A percentile compares a stretch with the other conserved stretches of the same genome.
Evolutionary conservation across 2,113 vertebrate species (phyloP).

Genomic region (Aegotheles bennettii): DNA sequence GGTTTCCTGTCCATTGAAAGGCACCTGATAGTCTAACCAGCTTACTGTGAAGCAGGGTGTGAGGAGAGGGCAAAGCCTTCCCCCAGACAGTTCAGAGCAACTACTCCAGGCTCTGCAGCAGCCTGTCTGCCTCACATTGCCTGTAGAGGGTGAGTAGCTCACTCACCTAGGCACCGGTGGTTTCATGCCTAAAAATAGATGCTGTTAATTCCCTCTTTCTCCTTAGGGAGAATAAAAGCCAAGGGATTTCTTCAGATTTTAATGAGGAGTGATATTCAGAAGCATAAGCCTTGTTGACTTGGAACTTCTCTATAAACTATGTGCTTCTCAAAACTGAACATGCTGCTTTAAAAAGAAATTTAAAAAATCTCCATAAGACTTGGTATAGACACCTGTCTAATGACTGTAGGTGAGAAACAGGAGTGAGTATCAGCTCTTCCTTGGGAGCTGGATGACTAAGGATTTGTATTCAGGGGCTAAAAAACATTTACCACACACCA

Average conservation of each 20-base stretch:
- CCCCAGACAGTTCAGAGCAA: neutral
- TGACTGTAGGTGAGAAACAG: neutral
- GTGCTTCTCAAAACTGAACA: neutral
- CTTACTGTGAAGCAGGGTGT: neutral
- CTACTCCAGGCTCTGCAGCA: neutral
- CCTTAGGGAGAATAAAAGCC: neutral
- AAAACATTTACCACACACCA: neutral
- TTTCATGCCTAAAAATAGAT: slow-evolving; percentile 8
- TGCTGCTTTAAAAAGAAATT: neutral
- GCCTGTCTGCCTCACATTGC: neutral
- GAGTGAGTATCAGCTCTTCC: neutral
- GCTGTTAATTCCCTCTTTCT: slow-evolving; percentile 9
- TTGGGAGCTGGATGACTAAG: neutral
- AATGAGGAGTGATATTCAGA: neutral
- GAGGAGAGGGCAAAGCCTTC: neutral
- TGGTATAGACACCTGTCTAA: neutral
- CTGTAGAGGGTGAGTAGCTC: neutral
- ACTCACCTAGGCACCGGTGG: neutral
- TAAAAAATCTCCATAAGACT: neutral
- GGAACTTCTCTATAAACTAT: neutral
- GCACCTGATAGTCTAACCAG: neutral
- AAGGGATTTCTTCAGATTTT: neutral
- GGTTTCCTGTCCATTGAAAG: neutral
- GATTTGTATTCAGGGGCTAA: neutral
- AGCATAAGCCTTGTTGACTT: neutral